Conservation (phyloP, 2,113 vertebrate species). For the Cathartes aura region DNA sequence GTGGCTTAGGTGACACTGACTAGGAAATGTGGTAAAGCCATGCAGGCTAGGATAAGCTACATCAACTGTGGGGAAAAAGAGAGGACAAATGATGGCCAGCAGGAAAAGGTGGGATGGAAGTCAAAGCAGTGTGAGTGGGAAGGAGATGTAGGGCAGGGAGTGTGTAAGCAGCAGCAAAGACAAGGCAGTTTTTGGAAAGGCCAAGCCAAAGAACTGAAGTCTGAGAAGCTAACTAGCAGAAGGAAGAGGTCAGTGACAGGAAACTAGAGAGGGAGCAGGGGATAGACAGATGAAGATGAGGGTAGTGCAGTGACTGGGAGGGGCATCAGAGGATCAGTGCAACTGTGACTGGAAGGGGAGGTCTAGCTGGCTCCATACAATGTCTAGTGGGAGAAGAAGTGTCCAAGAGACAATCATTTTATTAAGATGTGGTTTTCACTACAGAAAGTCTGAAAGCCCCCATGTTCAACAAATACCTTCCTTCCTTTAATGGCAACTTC, state of each 20-base stretch:
- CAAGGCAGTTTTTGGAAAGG: not conserved
- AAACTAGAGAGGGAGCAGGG: not conserved
- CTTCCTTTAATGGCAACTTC: slow-evolving; percentile 33
- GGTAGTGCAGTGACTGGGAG: not conserved
- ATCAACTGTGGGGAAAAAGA: not conserved
- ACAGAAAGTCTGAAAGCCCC: not conserved
- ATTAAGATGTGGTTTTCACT: not conserved
- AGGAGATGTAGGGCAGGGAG: not conserved
- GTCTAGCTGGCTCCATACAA: not conserved
- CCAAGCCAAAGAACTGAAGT: not conserved
- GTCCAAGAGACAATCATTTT: not conserved
- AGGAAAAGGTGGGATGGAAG: not conserved
- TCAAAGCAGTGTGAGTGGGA: not conserved
- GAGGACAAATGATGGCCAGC: not conserved
- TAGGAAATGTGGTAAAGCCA: not conserved
- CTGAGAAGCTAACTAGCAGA: not conserved
- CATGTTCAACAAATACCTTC: slow-evolving; percentile 16
- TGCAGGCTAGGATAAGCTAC: not conserved
- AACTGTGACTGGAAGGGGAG: not conserved
- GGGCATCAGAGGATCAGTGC: not conserved
- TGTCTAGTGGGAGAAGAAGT: not conserved
- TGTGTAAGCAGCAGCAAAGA: not conserved
- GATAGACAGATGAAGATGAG: not conserved
- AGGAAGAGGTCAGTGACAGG: not conserved
- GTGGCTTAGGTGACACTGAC: not conserved